phyloP scores from a whole-genome alignment of 2,113 vertebrate genomes.

The Orientallactaga bullata region DNA sequence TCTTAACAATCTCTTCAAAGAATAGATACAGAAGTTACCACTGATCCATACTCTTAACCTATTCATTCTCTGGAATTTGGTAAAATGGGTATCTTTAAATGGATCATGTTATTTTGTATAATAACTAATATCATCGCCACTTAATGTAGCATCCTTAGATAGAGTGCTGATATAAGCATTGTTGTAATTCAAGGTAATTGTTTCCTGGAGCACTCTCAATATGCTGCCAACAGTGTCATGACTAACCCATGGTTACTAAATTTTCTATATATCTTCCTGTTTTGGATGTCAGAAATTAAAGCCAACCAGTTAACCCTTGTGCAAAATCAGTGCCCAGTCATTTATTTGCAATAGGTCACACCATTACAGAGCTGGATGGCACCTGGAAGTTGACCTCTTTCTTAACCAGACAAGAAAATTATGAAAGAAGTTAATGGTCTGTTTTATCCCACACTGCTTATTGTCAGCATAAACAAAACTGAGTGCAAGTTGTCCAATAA shows the following conservation, averaged over 20 bases:
- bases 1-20: constrained; percentile 11
- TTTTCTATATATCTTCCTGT: not conserved
- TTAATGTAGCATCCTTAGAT: not conserved
- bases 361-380: not conserved
- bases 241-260: not conserved
- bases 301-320: not conserved
- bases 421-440: not conserved
- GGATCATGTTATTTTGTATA: not conserved
- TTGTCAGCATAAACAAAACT: not conserved
- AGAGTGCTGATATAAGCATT: not conserved
- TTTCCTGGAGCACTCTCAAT: not conserved
- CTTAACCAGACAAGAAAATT: not conserved
- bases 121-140: not conserved
- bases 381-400: not conserved
- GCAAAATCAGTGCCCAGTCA: not conserved
- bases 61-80: not conserved
- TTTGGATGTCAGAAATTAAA: not conserved
- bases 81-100: not conserved
- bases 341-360: not conserved
- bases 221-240: not conserved
- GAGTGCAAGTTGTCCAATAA: not conserved
- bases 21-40: not conserved
- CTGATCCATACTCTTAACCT: not conserved
- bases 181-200: not conserved
- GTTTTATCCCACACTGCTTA: not conserved